Percentiles rank a stretch among this genome's conserved stretches.
phyloP scores from a whole-genome alignment of 2,888 invertebrate genomes.

The Escarpia spicata region DNA sequence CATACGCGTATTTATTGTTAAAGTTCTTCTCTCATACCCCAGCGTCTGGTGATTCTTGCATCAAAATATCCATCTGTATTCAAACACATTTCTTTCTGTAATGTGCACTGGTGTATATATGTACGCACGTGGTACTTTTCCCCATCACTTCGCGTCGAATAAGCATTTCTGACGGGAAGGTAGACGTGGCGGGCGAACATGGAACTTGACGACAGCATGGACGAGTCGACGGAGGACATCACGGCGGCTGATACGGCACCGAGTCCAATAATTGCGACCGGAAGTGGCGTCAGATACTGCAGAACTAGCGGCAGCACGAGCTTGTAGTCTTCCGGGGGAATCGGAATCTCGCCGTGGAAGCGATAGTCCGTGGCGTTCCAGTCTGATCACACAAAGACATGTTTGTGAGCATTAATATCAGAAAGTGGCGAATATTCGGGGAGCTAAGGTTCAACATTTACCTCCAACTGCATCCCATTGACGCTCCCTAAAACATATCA shows the following conservation, averaged over 20 bases:
- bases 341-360: neutral
- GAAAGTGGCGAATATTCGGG: too few species aligned
- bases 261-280: conserved; percentile 93
- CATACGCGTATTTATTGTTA: too few species aligned
- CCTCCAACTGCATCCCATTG: too few species aligned
- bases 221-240: neutral
- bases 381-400: neutral
- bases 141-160: neutral
- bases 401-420: too few species aligned
- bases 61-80: too few species aligned
- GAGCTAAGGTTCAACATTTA: too few species aligned
- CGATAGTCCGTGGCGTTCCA: conserved; percentile 29
- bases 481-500: too few species aligned
- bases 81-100: too few species aligned
- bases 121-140: neutral
- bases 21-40: too few species aligned
- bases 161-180: conserved; percentile 23
- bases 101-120: too few species aligned
- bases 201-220: conserved; percentile 31
- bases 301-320: conserved; percentile 95
- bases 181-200: conserved; percentile 36
- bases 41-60: too few species aligned
- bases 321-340: conserved; percentile 74
- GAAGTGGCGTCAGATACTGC: conserved; percentile 91
- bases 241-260: conserved; percentile 92